A percentile compares a stretch with the other conserved stretches of the same genome.
These are phyloP conservation scores for Nothoprocta perdicaria DNA, from an alignment of 2,113 vertebrate genomes.

Conservation along the genomic window DNA sequence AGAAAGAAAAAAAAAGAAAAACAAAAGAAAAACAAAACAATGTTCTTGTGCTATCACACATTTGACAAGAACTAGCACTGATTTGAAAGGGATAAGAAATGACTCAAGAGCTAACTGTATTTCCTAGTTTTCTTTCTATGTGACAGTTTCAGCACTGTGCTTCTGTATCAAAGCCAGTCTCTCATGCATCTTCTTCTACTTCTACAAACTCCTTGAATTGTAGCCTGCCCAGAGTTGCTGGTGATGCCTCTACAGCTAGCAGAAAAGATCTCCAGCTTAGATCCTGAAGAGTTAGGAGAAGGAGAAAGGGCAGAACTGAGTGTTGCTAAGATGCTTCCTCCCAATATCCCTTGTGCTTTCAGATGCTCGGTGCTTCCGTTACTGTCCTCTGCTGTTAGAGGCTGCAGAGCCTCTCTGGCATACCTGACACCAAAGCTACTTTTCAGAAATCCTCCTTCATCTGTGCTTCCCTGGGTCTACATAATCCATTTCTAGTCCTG, in stretches of 20 bases:
- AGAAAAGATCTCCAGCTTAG: background rate
- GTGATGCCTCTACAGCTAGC: background rate
- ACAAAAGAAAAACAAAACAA: background rate
- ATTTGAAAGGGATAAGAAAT: background rate
- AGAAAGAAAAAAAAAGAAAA: no score
- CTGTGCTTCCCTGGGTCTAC: background rate
- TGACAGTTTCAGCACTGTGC: background rate
- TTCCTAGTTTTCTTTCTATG: background rate
- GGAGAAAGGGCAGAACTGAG: background rate
- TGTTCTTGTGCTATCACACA: background rate
- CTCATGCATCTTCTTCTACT: background rate
- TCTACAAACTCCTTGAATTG: background rate
- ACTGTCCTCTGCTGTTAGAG: background rate
- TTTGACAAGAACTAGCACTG: background rate
- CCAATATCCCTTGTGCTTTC: background rate
- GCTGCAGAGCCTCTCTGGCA: background rate
- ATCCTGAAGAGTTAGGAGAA: background rate
- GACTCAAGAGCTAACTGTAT: background rate
- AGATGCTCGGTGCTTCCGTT: background rate
- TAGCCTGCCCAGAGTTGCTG: background rate
- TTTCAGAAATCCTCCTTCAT: background rate
- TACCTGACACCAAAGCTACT: fast-evolving
- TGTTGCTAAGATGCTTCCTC: background rate
- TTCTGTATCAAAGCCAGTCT: background rate
- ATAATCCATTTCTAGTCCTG: background rate